Evolutionary conservation across 2,113 vertebrate genomes (phyloP).

Genomic region (Poecilia latipinna): DNA sequence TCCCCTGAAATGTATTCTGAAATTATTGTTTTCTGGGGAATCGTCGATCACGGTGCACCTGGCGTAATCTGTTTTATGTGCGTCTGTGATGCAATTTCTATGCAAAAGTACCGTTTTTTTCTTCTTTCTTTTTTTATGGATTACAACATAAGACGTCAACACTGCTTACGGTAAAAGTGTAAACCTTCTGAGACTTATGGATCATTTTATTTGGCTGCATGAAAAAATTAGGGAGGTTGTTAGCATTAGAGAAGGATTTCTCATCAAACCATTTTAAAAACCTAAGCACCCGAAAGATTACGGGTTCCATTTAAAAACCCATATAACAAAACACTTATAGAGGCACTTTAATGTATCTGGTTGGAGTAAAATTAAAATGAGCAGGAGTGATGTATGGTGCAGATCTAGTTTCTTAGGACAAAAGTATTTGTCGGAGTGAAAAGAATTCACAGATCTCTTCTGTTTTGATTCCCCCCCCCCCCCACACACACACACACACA

Average conservation of each 20-base stretch:
- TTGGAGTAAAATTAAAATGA: no score
- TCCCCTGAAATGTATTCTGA: conserved; percentile 35
- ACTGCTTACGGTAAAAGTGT: conserved; percentile 34
- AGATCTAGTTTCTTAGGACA: no score
- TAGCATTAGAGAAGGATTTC: conserved; percentile 35
- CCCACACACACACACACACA: no score
- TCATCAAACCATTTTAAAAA: conserved; percentile 30
- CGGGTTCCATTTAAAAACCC: conserved; percentile 16
- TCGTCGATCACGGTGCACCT: conserved; percentile 64
- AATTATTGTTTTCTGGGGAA: conserved; percentile 52
- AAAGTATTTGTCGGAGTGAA: no score
- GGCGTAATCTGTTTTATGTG: conserved; percentile 65
- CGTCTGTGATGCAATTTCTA: conserved; percentile 50
- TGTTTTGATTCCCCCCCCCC: no score
- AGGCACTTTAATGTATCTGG: conserved; percentile 11
- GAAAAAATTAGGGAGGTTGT: conserved; percentile 35
- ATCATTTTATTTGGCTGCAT: conserved; percentile 36
- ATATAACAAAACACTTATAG: conserved; percentile 18
- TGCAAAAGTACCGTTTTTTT: conserved; percentile 40
- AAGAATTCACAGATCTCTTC: no score
- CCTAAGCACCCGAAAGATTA: conserved; percentile 19
- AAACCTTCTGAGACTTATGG: conserved; percentile 45
- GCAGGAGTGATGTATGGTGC: no score
- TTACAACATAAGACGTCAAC: conserved; percentile 34
- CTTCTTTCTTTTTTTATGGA: conserved; percentile 21